These are phyloP conservation scores for Parnassius orleans DNA, from an alignment of 2,888 invertebrate genomes.

Conservation along the genomic window DNA sequence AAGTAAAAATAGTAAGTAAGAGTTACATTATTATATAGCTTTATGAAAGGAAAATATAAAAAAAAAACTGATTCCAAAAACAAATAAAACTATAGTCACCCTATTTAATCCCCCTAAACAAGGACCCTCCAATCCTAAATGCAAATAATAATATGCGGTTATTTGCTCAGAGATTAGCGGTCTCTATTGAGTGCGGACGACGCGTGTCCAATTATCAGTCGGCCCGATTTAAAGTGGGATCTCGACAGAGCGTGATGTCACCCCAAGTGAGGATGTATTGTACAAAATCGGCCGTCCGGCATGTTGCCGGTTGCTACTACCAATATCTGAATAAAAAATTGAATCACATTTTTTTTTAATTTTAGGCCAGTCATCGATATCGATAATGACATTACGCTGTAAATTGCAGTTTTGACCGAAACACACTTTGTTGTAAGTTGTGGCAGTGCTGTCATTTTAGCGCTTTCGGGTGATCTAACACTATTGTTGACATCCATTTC, in stretches of 20 bases:
- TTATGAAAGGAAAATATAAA: not conserved
- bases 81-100: conserved; percentile 23
- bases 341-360: not conserved
- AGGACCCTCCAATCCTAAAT: conserved; percentile 31
- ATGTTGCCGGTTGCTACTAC: not conserved
- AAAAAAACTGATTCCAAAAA: not conserved
- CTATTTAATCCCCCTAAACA: conserved; percentile 33
- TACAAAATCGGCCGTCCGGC: conserved; percentile 2
- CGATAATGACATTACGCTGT: too few relatives aligned
- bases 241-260: conserved; percentile 14
- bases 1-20: too few relatives aligned
- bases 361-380: not conserved
- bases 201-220: conserved; percentile 40
- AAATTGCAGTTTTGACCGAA: too few relatives aligned
- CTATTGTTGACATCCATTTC: too few relatives aligned
- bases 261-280: conserved; percentile 12
- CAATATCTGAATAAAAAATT: conserved; percentile 2
- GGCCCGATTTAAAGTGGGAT: conserved; percentile 26
- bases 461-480: too few relatives aligned
- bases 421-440: too few relatives aligned
- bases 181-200: conserved; percentile 33
- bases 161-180: conserved; percentile 41
- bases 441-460: too few relatives aligned
- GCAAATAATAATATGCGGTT: conserved; percentile 43
- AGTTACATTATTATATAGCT: too few relatives aligned